A percentile compares a stretch with the other conserved stretches of the same genome.
These are phyloP conservation scores for Gymnocypris eckloni DNA, from an alignment of 2,797 vertebrate species.

Conservation along the genomic window DNA sequence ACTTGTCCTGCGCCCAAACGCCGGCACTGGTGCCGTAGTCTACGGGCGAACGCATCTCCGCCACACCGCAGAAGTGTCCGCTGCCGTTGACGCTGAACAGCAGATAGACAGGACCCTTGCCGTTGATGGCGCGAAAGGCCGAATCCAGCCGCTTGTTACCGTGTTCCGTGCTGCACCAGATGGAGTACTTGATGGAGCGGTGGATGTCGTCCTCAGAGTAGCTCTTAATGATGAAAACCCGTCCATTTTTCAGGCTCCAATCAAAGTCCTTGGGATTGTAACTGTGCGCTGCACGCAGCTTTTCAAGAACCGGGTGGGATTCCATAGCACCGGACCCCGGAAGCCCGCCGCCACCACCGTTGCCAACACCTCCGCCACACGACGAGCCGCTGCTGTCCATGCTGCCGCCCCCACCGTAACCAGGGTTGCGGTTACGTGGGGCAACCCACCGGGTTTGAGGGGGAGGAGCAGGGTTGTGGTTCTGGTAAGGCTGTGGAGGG, in stretches of 20 bases:
- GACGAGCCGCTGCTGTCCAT: conserved; percentile 76
- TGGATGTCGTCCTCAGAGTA: conserved; percentile 99
- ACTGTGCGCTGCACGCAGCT: conserved; percentile 93
- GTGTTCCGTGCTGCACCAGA: conserved; percentile 99
- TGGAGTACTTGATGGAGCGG: conserved; percentile 99
- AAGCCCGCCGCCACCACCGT: conserved; percentile 68
- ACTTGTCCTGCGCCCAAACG: conserved; percentile 99
- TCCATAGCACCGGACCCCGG: conserved; percentile 71
- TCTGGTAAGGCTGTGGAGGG: conserved; percentile 87
- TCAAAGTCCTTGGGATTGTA: conserved; percentile 98
- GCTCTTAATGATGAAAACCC: conserved; percentile 98
- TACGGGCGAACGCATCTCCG: conserved; percentile 97
- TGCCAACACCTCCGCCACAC: conserved; percentile 72
- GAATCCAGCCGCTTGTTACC: conserved; percentile 97
- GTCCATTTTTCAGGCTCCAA: conserved; percentile 94
- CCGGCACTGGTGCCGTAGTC: conserved; percentile 97
- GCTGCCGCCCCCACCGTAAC: conserved; percentile 75
- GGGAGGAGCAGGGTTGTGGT: conserved; percentile 82
- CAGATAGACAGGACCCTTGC: conserved; percentile 93
- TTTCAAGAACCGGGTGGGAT: conserved; percentile 93
- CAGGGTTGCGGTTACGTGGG: conserved; percentile 89
- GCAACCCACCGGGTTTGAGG: conserved; percentile 95
- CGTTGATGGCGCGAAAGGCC: conserved; percentile 88
- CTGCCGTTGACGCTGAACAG: conserved; percentile 98
- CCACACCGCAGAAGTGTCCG: conserved; percentile 97